phyloP scores from a whole-genome alignment of 1,140 invertebrate species.

The Megalopta genalis region DNA sequence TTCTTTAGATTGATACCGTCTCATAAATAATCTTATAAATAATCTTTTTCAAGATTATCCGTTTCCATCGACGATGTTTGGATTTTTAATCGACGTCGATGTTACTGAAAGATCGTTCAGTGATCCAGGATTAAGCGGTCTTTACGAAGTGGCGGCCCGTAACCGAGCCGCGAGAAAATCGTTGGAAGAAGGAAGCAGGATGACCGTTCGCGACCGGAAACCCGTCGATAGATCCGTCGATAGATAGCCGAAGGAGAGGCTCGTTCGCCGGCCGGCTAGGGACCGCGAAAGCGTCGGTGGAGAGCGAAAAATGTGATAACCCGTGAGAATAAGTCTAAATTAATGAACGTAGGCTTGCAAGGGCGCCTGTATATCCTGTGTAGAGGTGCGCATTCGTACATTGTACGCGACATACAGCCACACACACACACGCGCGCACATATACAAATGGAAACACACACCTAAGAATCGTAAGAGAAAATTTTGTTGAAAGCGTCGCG shows the following conservation, averaged over 20 bases:
- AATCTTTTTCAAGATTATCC: no score
- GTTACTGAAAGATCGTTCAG: no score
- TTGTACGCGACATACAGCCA: slow-evolving; percentile 28
- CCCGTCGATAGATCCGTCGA: not conserved
- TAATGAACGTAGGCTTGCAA: slow-evolving; percentile 59
- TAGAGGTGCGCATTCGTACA: slow-evolving; percentile 15
- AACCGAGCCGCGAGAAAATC: no score
- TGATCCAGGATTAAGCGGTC: no score
- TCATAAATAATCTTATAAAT: no score
- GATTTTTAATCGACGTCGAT: no score
- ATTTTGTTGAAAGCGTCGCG: slow-evolving; percentile 48
- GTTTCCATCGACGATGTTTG: no score
- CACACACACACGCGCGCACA: not conserved
- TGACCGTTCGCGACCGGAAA: not conserved
- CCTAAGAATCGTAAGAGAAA: slow-evolving; percentile 5
- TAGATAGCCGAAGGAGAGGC: slow-evolving; percentile 4
- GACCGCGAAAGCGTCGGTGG: slow-evolving; percentile 48
- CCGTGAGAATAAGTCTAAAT: slow-evolving; percentile 72
- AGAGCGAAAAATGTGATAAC: slow-evolving; percentile 77
- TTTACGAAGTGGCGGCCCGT: no score
- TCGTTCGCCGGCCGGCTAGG: slow-evolving; percentile 48
- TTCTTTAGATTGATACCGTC: no score
- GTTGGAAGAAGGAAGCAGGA: not conserved
- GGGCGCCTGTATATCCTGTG: slow-evolving; percentile 28
- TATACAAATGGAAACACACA: not conserved